Percentiles rank a stretch among this genome's conserved stretches.
These are phyloP conservation scores for Hemichromis elongatus DNA, from an alignment of 2,113 vertebrate species.

Conservation along the genomic window DNA sequence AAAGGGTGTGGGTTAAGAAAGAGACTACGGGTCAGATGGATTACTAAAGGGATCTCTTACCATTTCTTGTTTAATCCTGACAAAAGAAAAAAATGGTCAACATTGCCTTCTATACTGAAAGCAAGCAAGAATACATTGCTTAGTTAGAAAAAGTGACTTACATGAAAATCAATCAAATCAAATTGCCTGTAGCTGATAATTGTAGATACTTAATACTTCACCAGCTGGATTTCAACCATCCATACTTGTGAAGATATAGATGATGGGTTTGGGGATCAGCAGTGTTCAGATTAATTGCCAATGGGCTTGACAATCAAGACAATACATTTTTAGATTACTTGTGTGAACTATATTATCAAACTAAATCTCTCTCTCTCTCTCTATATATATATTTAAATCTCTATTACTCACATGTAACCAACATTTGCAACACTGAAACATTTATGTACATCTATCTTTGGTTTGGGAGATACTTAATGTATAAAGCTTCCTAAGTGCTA, in stretches of 20 bases:
- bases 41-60: conserved; percentile 19
- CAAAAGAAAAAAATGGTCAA: conserved; percentile 31
- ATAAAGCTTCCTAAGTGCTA: neutral
- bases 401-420: neutral
- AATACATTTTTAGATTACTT: neutral
- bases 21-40: conserved; percentile 24
- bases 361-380: too few species aligned
- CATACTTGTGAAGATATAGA: neutral
- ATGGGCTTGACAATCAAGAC: neutral
- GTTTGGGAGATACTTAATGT: neutral
- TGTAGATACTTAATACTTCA: neutral
- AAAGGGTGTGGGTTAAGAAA: conserved; percentile 12
- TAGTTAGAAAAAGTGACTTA: neutral
- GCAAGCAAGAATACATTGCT: neutral
- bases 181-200: neutral
- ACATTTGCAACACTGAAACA: neutral
- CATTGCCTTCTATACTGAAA: neutral
- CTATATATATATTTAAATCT: neutral
- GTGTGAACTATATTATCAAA: neutral
- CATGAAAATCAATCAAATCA: neutral
- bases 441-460: neutral
- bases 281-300: neutral
- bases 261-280: neutral
- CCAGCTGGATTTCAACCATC: neutral
- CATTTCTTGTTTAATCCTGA: conserved; percentile 40